Conservation (phyloP, 2,113 vertebrate genomes). For the Laterallus jamaicensis region DNA sequence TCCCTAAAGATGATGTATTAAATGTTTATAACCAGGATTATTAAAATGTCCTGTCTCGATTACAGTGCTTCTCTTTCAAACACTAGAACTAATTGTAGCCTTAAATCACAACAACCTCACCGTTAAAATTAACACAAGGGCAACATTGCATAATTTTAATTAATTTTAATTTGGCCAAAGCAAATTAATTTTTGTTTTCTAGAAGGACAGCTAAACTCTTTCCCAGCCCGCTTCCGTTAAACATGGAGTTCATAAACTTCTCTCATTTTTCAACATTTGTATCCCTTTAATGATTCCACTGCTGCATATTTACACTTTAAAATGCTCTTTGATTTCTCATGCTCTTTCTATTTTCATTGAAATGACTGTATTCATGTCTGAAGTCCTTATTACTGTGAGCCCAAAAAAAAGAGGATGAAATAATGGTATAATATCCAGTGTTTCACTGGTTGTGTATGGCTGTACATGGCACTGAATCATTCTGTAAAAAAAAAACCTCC, state of each 20-base stretch:
- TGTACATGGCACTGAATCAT: neutral
- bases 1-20: slow-evolving; percentile 93
- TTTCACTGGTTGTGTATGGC: neutral
- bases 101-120: slow-evolving; percentile 86
- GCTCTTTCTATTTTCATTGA: slow-evolving; percentile 15
- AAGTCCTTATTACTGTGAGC: neutral
- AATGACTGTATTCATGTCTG: slow-evolving; percentile 1
- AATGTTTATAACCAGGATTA: slow-evolving; percentile 95
- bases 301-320: slow-evolving; percentile 32
- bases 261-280: slow-evolving; percentile 40
- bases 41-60: slow-evolving; percentile 93
- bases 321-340: slow-evolving; percentile 1
- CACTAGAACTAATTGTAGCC: slow-evolving; percentile 89
- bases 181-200: slow-evolving; percentile 88
- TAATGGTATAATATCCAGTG: neutral
- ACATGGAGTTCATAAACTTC: slow-evolving; percentile 66
- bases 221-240: slow-evolving; percentile 7
- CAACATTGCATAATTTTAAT: slow-evolving; percentile 88
- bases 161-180: slow-evolving; percentile 88
- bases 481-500: neutral
- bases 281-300: slow-evolving; percentile 14
- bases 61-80: slow-evolving; percentile 88
- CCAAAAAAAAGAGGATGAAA: neutral
- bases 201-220: slow-evolving; percentile 79
- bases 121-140: slow-evolving; percentile 86